These are phyloP conservation scores for Clarias platycephalus DNA, from an alignment of 2,797 vertebrate species.

Conservation along the genomic window DNA sequence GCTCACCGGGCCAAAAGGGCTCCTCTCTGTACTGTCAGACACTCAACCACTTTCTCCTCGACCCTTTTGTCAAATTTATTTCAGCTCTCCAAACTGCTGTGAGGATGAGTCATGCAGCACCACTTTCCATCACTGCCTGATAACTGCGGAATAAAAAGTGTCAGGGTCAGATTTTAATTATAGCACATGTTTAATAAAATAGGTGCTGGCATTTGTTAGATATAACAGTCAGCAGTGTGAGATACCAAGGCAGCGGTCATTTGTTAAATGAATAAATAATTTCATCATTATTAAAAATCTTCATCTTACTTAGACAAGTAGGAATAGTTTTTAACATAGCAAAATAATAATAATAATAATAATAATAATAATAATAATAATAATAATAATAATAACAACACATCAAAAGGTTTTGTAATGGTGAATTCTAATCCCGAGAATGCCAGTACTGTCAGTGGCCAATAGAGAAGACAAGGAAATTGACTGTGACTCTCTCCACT, in stretches of 20 bases:
- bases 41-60: conserved; percentile 5
- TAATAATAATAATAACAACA: neutral
- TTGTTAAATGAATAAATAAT: neutral
- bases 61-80: conserved; percentile 22
- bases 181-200: conserved; percentile 5
- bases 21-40: conserved; percentile 28
- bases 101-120: conserved; percentile 43
- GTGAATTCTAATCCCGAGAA: neutral
- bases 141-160: conserved; percentile 37
- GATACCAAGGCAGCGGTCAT: neutral
- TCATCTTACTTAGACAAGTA: neutral
- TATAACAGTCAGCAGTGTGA: neutral
- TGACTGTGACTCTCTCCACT: neutral
- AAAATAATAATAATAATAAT: neutral
- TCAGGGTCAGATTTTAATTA: conserved; percentile 21
- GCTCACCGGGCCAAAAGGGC: conserved; percentile 27
- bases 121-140: conserved; percentile 25
- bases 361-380: neutral
- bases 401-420: neutral
- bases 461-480: neutral
- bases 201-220: conserved; percentile 9
- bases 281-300: no score
- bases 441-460: neutral
- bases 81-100: conserved; percentile 18
- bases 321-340: no score